A percentile compares a stretch with the other conserved stretches of the same genome.
Evolutionary conservation across 1,140 invertebrate genomes (phyloP).

Genomic region (Drosophila carrolli): DNA sequence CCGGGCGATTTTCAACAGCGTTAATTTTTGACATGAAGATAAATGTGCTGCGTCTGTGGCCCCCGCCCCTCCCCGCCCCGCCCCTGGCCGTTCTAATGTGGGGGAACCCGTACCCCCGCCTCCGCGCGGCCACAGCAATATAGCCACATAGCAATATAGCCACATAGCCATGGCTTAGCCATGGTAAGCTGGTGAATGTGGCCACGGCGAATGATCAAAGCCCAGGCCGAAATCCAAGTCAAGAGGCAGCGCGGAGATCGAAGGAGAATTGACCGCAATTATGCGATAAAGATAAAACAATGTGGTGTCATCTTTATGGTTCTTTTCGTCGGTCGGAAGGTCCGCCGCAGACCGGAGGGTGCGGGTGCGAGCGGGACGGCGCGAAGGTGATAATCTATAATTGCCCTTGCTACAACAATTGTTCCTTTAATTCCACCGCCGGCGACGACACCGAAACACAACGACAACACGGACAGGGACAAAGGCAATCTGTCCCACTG

Average conservation of each 20-base stretch:
- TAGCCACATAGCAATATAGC: not conserved
- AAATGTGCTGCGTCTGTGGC: slow-evolving; percentile 54
- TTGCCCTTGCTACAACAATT: slow-evolving; percentile 75
- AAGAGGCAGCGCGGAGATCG: slow-evolving; percentile 21
- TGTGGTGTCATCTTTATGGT: slow-evolving; percentile 82
- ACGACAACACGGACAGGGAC: slow-evolving; percentile 10
- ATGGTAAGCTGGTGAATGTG: slow-evolving; percentile 29
- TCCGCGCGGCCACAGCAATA: not conserved
- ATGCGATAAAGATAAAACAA: slow-evolving; percentile 83
- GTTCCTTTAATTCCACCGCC: slow-evolving; percentile 72
- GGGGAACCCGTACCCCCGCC: not conserved
- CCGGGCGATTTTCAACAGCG: slow-evolving; percentile 56
- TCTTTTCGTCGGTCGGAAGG: slow-evolving; percentile 41
- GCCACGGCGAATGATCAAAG: slow-evolving; percentile 77
- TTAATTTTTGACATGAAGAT: slow-evolving; percentile 73
- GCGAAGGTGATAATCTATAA: slow-evolving; percentile 73
- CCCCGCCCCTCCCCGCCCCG: slow-evolving; percentile 6
- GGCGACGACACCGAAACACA: slow-evolving; percentile 11
- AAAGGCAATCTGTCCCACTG: slow-evolving; percentile 64
- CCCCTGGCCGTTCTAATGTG: slow-evolving; percentile 45
- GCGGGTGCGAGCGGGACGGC: slow-evolving; percentile 11
- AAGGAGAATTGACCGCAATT: slow-evolving; percentile 76
- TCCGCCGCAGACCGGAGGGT: not conserved
- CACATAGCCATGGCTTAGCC: slow-evolving; percentile 17
- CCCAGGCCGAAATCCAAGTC: slow-evolving; percentile 26